Conservation (phyloP, 2,888 invertebrate species). For the Calliopum simillimum region DNA sequence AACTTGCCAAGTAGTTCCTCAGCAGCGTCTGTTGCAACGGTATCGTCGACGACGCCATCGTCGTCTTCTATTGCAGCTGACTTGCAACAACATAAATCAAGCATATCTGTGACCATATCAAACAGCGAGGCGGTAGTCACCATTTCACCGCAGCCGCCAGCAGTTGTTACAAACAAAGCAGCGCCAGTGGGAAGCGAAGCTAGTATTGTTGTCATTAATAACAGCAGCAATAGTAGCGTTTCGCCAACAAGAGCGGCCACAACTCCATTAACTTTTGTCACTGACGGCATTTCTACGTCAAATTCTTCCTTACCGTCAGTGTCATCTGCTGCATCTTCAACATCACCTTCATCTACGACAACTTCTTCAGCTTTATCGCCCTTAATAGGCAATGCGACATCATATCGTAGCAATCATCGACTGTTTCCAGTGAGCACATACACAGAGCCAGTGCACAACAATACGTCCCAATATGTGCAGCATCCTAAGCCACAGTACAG, state of each 20-base stretch:
- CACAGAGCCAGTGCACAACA: slow-evolving; percentile 70
- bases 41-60: slow-evolving; percentile 35
- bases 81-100: slow-evolving; percentile 57
- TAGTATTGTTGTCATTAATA: slow-evolving; percentile 10
- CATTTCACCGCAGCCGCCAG: slow-evolving; percentile 53
- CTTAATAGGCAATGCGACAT: slow-evolving; percentile 41
- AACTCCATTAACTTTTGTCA: background rate
- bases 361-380: slow-evolving; percentile 25
- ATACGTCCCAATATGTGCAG: slow-evolving; percentile 61
- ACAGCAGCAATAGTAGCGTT: no score
- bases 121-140: slow-evolving; percentile 56
- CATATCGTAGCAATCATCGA: slow-evolving; percentile 68
- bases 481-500: slow-evolving; percentile 64
- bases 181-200: slow-evolving; percentile 8
- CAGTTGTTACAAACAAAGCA: slow-evolving; percentile 27
- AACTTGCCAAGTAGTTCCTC: slow-evolving; percentile 53
- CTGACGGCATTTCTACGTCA: slow-evolving; percentile 7
- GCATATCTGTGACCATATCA: slow-evolving; percentile 62
- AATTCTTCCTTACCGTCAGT: slow-evolving; percentile 38
- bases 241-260: slow-evolving; percentile 19
- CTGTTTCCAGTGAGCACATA: slow-evolving; percentile 79
- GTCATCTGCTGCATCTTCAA: slow-evolving; percentile 39
- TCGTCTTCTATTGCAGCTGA: slow-evolving; percentile 7
- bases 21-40: slow-evolving; percentile 36
- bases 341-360: slow-evolving; percentile 37